Base-by-base conservation (phyloP, 2,888 invertebrate species). In the Leptura quadrifasciata region DNA sequence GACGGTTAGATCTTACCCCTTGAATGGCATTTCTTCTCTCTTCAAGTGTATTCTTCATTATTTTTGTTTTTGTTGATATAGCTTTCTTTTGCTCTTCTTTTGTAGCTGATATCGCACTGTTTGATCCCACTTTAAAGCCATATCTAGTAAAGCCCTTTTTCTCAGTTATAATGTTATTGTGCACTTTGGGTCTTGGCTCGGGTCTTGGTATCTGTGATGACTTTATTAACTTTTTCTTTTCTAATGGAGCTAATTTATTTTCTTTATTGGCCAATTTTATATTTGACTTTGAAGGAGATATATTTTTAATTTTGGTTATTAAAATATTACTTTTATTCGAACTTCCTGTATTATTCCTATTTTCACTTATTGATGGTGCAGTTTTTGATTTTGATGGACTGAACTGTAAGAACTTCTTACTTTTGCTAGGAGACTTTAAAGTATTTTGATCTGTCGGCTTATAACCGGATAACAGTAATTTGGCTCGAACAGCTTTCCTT, bases 1-100 rank as follows among this genome's bases (percentile, higher is more conserved):
- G 90, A 54, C 94, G 90, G 87, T 95, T 95, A 0, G 93, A 92
- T 52, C 95, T 89, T 0, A 95, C 94, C 0, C 94, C 94, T 78
- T 92, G 93, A 0, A 94, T 89, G 5, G 91, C 85, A 35, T 84
- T 84, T 65, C 93, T 89, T 61, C 79, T 78, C 15, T 82, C 69
- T 18, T 85, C 83, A 1, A 75, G 64, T 15, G 72, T 78, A 64
- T 81, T 81, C n/a, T 74, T 78, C 9, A 27, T 55, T 2, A 81
- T 67, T 68, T 83, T 83, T 0, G 68, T 81, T 80, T 87, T 86
- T 31, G 79, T 81, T 0, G 80, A 81, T 0, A 85, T 75, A 15
- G 85, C 83, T 54, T 82, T 83, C 0, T 82, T 74, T 70, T 83
- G 79, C 31, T 86, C 83, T 61, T 80, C 52, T 76, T 79, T 84